These are phyloP conservation scores for Tyria jacobaeae DNA, from an alignment of 2,888 invertebrate species.

Conservation along the genomic window DNA sequence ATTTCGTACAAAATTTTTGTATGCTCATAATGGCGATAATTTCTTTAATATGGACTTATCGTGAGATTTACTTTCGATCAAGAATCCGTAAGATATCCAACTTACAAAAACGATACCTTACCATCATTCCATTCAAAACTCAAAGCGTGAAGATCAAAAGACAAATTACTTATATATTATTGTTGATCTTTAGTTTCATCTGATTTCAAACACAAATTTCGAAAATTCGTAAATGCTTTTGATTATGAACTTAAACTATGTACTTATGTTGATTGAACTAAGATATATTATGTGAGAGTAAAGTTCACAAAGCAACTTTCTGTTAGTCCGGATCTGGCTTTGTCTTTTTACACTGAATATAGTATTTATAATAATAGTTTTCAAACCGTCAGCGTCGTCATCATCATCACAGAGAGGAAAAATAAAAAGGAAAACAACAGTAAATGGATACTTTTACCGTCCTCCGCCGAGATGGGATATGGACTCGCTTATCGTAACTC, in stretches of 20 bases:
- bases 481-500: slow-evolving; percentile 67
- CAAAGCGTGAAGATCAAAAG: no score
- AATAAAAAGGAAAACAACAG: slow-evolving; percentile 62
- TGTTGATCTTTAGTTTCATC: no score
- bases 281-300: neutral
- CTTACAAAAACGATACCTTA: neutral
- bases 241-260: neutral
- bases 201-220: neutral
- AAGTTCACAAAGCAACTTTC: neutral
- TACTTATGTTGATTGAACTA: neutral
- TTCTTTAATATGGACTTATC: slow-evolving; percentile 37
- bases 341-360: neutral
- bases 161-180: no score
- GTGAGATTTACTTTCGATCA: slow-evolving; percentile 23
- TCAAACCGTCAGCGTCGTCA: slow-evolving; percentile 10
- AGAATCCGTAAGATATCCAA: neutral
- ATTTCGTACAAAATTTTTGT: slow-evolving; percentile 38
- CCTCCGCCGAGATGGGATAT: slow-evolving; percentile 65
- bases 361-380: neutral
- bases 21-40: slow-evolving; percentile 43
- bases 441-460: slow-evolving; percentile 73
- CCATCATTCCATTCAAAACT: no score
- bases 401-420: slow-evolving; percentile 43
- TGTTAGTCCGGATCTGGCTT: neutral
- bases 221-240: neutral